Percentiles rank a stretch among this genome's conserved stretches.
Evolutionary conservation across 2,888 invertebrate genomes (phyloP).

Genomic region (Girardia tigrina): DNA sequence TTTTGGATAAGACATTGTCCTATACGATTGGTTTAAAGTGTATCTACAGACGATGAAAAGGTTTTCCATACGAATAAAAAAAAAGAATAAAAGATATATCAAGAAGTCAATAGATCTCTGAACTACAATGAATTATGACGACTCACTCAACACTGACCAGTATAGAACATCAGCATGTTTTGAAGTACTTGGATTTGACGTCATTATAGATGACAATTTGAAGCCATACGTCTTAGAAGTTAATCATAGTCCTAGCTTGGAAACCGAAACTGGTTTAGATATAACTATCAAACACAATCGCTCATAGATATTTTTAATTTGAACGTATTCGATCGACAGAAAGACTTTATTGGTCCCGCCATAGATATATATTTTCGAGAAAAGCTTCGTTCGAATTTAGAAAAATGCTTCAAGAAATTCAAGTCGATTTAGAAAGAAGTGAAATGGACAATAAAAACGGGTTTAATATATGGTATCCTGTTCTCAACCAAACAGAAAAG

Average conservation of each 20-base stretch:
- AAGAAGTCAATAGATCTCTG: no score
- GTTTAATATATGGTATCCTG: not conserved
- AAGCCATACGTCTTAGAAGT: conserved; percentile 26
- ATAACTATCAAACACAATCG: not conserved
- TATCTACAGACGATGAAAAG: no score
- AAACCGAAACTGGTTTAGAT: not conserved
- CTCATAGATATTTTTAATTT: conserved; percentile 7
- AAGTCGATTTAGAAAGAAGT: not conserved
- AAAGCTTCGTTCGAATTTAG: not conserved
- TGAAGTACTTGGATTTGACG: conserved; percentile 21
- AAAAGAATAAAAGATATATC: no score
- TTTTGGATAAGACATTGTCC: no score
- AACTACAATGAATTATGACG: no score
- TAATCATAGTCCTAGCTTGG: conserved; percentile 21
- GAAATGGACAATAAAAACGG: conserved; percentile 10
- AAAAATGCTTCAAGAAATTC: not conserved
- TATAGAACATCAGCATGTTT: conserved; percentile 16
- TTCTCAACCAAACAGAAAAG: not conserved
- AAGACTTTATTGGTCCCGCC: not conserved
- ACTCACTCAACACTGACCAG: no score
- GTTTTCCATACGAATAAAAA: no score
- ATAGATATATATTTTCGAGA: not conserved
- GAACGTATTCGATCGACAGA: not conserved
- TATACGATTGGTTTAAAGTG: no score
- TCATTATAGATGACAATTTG: not conserved